Evolutionary conservation across 2,113 vertebrate species (phyloP), one percentile per base, ranked within the genome.

Genomic region (Actenoides lindsayi): DNA sequence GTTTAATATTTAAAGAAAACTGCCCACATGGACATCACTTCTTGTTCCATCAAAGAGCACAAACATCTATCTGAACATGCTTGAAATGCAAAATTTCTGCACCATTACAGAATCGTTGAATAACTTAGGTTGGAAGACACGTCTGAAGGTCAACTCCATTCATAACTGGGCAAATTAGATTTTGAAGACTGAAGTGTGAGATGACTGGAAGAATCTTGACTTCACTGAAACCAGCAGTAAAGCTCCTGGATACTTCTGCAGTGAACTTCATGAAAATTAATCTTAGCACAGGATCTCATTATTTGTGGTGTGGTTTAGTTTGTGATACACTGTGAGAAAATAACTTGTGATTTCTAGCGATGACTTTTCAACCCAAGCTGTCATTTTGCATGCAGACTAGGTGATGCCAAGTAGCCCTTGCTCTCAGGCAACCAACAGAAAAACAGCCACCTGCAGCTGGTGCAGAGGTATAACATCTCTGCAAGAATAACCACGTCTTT

Each of bases 1-100:
- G 64, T 89, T 95, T 44, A 96, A 95, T 96, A 91, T 87, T 94
- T 91, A 91, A 96, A 94, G 92, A 95, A 82, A 95, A 95, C 71
- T 7, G 16, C 53, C 50, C 46, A 91, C 59, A 87, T 4, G 48
- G 79, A 78, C 80, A 89, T 96, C 95, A 74, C 78, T 88, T 92
- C 91, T 96, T 87, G 56, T 77, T 94, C 76, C 77, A 81, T 94
- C 87, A 92, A 88, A 93, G 17, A 77, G 39, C 44, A 63, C 63
- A 28, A 93, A 75, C 64, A 83, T 67, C 87, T 91, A 83, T 67
- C 87, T 91, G 83, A 94, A 86, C 21, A 46, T 23, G 84, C 37
- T 51, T 87, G n/a, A 82, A 89, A 82, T 89, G 82, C 87, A 93
- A 48, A 90, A 92, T 90, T 83, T 71, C 60, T 64, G 30, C 82